Evolutionary conservation across 1,140 invertebrate species (phyloP).

Genomic region (Contarinia nasturtii): DNA sequence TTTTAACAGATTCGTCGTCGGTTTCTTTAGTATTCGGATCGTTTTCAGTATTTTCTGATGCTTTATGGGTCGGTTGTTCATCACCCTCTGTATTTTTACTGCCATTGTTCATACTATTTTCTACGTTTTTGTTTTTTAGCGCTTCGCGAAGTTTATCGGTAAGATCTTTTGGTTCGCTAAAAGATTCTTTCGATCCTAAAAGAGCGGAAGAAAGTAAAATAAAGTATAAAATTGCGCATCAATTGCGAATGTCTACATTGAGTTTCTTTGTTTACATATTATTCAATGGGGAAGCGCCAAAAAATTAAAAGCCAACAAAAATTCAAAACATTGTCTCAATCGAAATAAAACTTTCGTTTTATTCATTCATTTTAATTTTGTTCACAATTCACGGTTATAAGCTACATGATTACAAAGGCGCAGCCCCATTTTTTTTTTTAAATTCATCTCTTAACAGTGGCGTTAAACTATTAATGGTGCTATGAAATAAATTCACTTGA

Average conservation of each 20-base stretch:
- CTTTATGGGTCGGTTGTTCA: not conserved
- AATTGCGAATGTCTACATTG: too few relatives aligned
- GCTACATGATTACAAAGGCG: not conserved
- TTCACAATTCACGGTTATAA: not conserved
- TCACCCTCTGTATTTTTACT: not conserved
- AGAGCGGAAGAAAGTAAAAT: slow-evolving; percentile 10
- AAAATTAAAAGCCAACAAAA: not conserved
- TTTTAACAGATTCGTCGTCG: not conserved
- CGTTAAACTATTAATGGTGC: too few relatives aligned
- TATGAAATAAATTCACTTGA: too few relatives aligned
- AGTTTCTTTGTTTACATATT: too few relatives aligned
- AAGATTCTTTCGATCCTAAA: slow-evolving; percentile 40
- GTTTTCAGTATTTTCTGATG: not conserved
- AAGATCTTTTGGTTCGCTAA: slow-evolving; percentile 31
- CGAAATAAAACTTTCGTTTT: slow-evolving; percentile 1
- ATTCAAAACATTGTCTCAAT: slow-evolving; percentile 1
- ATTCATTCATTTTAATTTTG: not conserved
- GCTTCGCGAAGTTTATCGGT: slow-evolving; percentile 39
- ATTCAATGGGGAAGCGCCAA: not conserved
- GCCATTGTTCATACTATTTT: not conserved
- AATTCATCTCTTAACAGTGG: not conserved
- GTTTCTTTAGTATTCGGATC: not conserved
- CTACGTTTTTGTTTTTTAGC: not conserved
- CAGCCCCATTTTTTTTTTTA: not conserved
- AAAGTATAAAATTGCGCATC: slow-evolving; percentile 3